phyloP scores from a whole-genome alignment of 2,797 vertebrate species.

The Muscicapa striata region DNA sequence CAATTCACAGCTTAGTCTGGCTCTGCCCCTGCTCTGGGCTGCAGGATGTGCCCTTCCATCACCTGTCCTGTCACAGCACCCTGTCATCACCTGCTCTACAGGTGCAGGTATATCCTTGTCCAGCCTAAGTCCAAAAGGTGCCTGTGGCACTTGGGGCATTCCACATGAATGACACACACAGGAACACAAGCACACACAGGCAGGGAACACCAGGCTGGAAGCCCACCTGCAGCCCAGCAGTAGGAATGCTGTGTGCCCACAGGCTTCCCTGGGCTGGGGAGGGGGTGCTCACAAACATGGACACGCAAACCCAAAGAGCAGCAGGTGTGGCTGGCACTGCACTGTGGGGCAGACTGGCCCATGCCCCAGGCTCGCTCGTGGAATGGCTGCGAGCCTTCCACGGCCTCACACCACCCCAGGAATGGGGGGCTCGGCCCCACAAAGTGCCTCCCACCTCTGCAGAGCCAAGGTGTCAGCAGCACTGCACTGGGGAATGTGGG shows the following conservation, averaged over 20 bases:
- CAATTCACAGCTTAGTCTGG: neutral
- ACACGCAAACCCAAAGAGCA: neutral
- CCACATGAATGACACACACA: rapidly evolving
- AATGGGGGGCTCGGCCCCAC: rapidly evolving
- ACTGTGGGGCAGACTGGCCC: neutral
- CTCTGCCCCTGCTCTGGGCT: neutral
- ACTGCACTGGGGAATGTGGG: rapidly evolving
- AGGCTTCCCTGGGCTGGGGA: rapidly evolving
- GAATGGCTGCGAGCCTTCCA: neutral
- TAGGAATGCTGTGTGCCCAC: rapidly evolving
- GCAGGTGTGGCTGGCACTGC: neutral
- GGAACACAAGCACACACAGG: rapidly evolving
- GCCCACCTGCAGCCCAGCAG: neutral
- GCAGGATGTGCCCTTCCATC: rapidly evolving
- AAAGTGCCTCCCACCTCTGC: rapidly evolving
- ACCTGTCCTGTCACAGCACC: neutral
- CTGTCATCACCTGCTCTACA: neutral
- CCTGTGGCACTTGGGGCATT: neutral
- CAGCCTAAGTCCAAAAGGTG: neutral
- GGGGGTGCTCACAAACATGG: rapidly evolving
- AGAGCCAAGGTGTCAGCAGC: neutral
- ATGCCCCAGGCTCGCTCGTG: neutral
- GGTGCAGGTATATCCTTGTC: neutral
- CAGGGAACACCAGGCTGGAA: neutral
- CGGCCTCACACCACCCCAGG: neutral